Conservation (phyloP, 2,797 vertebrate genomes). For the Pseudotriccus pelzelni region DNA sequence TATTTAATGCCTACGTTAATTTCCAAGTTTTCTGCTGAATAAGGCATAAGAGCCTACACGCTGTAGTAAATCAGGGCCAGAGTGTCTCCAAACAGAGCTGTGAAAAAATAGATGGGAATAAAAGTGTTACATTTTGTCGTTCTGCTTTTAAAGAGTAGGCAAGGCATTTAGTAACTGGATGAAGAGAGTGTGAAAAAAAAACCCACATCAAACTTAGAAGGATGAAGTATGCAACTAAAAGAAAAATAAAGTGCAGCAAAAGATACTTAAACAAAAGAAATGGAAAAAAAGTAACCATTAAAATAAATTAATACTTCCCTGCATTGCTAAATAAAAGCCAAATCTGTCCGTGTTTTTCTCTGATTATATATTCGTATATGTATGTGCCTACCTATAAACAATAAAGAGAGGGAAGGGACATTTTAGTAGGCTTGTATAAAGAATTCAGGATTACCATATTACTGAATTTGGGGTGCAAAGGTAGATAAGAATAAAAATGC, state of each 20-base stretch:
- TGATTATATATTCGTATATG: background rate
- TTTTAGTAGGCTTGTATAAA: background rate
- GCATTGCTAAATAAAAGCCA: background rate
- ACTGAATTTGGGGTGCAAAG: background rate
- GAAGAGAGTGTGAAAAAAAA: background rate
- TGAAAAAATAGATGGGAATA: background rate
- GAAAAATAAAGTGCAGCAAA: background rate
- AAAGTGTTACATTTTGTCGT: background rate
- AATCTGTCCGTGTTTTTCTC: background rate
- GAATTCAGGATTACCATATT: background rate
- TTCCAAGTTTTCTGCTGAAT: background rate
- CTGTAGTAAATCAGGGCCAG: background rate
- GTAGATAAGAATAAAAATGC: slow-evolving; percentile 22
- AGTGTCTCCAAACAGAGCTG: background rate
- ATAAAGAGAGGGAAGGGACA: background rate
- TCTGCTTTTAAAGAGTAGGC: background rate
- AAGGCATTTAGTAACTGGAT: background rate
- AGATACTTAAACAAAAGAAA: background rate
- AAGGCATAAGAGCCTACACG: background rate
- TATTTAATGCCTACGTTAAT: background rate
- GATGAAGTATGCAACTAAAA: background rate
- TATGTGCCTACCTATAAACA: background rate
- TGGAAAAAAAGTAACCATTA: background rate
- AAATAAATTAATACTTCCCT: background rate
- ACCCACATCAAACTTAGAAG: background rate